Conservation (phyloP, 2,888 invertebrate species). For the Hirtodrosophila cameraria region DNA sequence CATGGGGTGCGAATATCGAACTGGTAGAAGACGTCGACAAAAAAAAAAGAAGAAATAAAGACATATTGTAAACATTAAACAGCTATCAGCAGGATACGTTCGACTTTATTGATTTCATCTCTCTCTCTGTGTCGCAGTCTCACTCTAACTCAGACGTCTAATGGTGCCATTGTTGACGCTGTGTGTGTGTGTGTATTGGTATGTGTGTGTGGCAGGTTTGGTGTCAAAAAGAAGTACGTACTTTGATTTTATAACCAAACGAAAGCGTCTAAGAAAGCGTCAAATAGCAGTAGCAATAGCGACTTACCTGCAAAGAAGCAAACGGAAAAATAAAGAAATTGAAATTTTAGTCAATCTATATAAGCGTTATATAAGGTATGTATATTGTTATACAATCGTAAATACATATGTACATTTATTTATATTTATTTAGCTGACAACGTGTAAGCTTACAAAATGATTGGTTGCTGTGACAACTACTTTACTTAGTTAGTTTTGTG, state of each 20-base stretch:
- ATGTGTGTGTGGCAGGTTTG: constrained; percentile 18
- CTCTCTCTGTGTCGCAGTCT: constrained; percentile 5
- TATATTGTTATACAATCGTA: constrained; percentile 4
- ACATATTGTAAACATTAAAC: constrained; percentile 80
- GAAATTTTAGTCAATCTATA: constrained; percentile 71
- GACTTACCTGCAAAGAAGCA: constrained; percentile 66
- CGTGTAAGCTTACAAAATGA: constrained; percentile 42
- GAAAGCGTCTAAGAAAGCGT: constrained; percentile 45
- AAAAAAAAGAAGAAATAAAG: constrained; percentile 62
- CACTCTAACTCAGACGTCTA: constrained; percentile 31
- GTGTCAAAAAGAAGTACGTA: constrained; percentile 70
- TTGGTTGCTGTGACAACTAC: constrained; percentile 72
- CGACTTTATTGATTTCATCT: constrained; percentile 76
- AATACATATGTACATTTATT: constrained; percentile 27
- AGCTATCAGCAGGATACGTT: constrained; percentile 78
- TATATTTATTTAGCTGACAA: constrained; percentile 70
- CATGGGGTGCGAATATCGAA: background rate
- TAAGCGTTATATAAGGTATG: constrained; percentile 14
- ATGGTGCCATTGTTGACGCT: constrained; percentile 40
- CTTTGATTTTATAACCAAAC: constrained; percentile 75
- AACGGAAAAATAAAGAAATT: constrained; percentile 58
- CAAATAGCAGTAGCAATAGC: constrained; percentile 26
- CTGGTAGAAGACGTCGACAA: background rate
- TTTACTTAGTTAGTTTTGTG: constrained; percentile 44
- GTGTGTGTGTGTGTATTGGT: constrained; percentile 9